Percentiles rank a stretch among this genome's conserved stretches.
phyloP scores from a whole-genome alignment of 2,888 invertebrate species.

The Agrotis puta region DNA sequence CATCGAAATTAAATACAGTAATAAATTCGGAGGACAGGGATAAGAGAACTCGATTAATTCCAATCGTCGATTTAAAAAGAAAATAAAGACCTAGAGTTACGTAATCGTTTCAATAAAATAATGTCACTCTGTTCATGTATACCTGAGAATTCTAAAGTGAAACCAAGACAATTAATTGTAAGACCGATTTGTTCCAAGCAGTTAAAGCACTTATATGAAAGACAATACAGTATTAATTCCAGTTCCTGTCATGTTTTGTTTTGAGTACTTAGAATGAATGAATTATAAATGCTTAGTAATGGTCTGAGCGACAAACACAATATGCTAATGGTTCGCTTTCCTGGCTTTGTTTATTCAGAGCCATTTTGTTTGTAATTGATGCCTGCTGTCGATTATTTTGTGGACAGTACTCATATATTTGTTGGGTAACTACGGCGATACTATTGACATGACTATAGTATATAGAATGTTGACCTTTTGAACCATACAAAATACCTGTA shows the following conservation, averaged over 20 bases:
- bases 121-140: constrained; percentile 7
- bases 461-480: neutral
- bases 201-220: constrained; percentile 1
- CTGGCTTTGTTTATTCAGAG: constrained; percentile 51
- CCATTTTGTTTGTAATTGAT: constrained; percentile 60
- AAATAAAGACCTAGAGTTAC: constrained; percentile 38
- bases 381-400: constrained; percentile 34
- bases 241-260: constrained; percentile 25
- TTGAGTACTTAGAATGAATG: constrained; percentile 19
- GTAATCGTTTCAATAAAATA: constrained; percentile 28
- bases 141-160: constrained; percentile 12
- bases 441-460: neutral
- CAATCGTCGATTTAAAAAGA: constrained; percentile 37
- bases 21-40: constrained; percentile 18
- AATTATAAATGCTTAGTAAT: constrained; percentile 52
- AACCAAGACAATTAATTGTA: constrained; percentile 19
- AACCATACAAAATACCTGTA: too few relatives aligned
- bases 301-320: constrained; percentile 26
- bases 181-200: constrained; percentile 1
- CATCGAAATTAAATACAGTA: constrained; percentile 22
- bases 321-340: constrained; percentile 51
- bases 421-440: neutral
- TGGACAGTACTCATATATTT: constrained; percentile 8
- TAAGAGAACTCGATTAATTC: constrained; percentile 47
- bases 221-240: constrained; percentile 33